These are phyloP conservation scores for Sympetrum striolatum DNA, from an alignment of 2,888 invertebrate species.

Conservation along the genomic window DNA sequence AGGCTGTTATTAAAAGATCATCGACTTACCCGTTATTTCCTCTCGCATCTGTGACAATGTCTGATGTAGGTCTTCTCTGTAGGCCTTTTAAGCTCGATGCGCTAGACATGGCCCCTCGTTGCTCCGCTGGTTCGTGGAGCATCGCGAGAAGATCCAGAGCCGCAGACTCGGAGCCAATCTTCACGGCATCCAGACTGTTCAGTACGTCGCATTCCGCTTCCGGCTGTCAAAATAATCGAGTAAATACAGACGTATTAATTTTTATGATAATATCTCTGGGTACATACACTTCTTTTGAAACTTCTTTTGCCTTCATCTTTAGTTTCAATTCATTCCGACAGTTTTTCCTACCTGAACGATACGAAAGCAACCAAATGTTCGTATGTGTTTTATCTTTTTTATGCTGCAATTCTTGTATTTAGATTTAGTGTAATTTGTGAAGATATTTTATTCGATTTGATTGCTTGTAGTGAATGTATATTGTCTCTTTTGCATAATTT, in stretches of 20 bases:
- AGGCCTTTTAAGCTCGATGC: not conserved
- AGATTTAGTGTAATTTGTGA: too few relatives aligned
- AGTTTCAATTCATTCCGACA: not conserved
- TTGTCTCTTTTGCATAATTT: too few relatives aligned
- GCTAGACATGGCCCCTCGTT: not conserved
- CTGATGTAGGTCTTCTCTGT: conserved; percentile 29
- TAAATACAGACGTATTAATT: not conserved
- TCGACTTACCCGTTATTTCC: conserved; percentile 12
- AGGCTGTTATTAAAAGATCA: too few relatives aligned
- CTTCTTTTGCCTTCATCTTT: too few relatives aligned
- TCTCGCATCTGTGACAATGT: conserved; percentile 23
- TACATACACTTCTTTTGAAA: not conserved
- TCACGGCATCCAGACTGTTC: conserved; percentile 6
- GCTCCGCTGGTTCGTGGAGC: not conserved
- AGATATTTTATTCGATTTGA: too few relatives aligned
- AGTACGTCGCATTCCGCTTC: not conserved
- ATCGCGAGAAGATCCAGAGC: conserved; percentile 4
- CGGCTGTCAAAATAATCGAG: not conserved
- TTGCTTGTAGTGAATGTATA: too few relatives aligned
- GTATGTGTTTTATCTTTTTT: too few relatives aligned
- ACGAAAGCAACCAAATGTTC: not conserved
- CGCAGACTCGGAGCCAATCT: conserved; percentile 25
- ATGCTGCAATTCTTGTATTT: too few relatives aligned
- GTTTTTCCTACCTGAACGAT: not conserved
- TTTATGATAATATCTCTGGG: not conserved